Conservation (phyloP, 2,113 vertebrate genomes). For the Agapornis roseicollis region DNA sequence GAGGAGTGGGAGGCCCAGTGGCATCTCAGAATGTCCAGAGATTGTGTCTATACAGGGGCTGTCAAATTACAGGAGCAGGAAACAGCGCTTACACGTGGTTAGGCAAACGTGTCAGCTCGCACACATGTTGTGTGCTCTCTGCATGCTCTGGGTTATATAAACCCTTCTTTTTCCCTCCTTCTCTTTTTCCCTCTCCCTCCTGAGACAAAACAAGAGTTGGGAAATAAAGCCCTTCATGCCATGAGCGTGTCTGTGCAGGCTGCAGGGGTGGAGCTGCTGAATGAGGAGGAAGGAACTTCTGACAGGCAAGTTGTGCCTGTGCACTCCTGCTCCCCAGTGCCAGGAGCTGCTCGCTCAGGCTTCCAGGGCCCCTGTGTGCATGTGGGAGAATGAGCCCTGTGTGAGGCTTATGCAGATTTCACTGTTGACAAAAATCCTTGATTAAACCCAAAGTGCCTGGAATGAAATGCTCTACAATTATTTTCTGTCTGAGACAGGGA, state of each 20-base stretch:
- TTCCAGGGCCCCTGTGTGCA: neutral
- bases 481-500: neutral
- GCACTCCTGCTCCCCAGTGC: neutral
- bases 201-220: slow-evolving; percentile 37
- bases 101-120: neutral
- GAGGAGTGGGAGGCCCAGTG: neutral
- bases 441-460: neutral
- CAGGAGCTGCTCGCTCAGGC: neutral
- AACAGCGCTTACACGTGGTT: neutral
- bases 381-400: neutral
- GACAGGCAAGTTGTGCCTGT: neutral
- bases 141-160: slow-evolving; percentile 2
- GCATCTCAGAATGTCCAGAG: neutral
- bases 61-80: neutral
- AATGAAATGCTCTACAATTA: neutral
- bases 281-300: neutral
- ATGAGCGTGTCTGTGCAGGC: slow-evolving; percentile 35
- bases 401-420: neutral
- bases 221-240: neutral
- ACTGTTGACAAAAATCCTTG: neutral
- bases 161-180: neutral
- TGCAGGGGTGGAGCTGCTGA: slow-evolving; percentile 9
- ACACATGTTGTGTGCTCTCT: neutral
- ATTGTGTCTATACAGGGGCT: neutral
- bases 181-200: neutral